Conservation (phyloP, 2,113 vertebrate genomes). For the Atherinomorus stipes region DNA sequence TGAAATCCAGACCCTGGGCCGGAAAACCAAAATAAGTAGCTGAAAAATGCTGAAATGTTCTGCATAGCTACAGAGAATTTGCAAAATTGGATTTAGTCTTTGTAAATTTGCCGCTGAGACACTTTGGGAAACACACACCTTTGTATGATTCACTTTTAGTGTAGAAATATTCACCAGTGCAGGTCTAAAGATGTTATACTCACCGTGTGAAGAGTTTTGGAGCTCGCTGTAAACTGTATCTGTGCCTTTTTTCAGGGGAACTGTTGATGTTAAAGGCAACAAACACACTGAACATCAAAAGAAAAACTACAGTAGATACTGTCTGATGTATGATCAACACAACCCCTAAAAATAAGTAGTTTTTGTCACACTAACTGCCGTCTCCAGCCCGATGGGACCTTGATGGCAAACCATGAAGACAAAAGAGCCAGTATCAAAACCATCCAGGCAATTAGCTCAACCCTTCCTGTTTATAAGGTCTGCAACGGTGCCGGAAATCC, state of each 20-base stretch:
- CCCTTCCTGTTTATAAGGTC: conserved; percentile 82
- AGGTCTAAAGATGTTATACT: conserved; percentile 41
- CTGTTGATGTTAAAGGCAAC: conserved; percentile 58
- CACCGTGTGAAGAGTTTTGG: conserved; percentile 77
- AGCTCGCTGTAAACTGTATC: conserved; percentile 85
- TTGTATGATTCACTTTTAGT: no score
- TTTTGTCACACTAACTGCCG: conserved; percentile 27
- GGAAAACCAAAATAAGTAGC: background rate
- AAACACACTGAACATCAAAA: conserved; percentile 54
- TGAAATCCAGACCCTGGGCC: no score
- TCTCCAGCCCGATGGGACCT: conserved; percentile 9
- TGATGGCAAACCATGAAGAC: conserved; percentile 15
- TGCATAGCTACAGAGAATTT: no score
- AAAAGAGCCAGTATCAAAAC: conserved; percentile 34
- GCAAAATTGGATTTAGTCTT: background rate
- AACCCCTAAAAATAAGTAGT: conserved; percentile 32
- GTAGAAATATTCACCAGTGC: background rate
- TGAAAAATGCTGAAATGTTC: background rate
- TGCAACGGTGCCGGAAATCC: conserved; percentile 52
- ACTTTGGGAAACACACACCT: background rate
- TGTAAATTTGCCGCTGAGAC: background rate
- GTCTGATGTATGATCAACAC: conserved; percentile 21
- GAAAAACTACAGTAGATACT: conserved; percentile 20
- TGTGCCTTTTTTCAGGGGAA: conserved; percentile 79
- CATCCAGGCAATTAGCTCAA: conserved; percentile 56